A percentile compares a stretch with the other conserved stretches of the same genome.
phyloP scores from a whole-genome alignment of 1,140 invertebrate species.

The Stenopsyche tienmushanensis region DNA sequence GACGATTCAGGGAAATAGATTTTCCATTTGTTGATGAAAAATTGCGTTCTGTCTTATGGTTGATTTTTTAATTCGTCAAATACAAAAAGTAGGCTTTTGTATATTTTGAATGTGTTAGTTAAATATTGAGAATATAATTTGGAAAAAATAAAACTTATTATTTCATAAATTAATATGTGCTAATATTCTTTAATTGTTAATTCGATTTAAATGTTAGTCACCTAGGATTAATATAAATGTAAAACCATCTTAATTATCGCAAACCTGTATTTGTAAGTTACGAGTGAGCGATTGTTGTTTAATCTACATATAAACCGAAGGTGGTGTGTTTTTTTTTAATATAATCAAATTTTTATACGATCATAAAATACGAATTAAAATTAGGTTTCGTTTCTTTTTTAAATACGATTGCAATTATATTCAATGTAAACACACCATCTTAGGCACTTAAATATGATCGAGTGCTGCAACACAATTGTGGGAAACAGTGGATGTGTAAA shows the following conservation, averaged over 20 bases:
- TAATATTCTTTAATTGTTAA: too few relatives aligned
- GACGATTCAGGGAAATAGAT: background rate
- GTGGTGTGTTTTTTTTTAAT: conserved; percentile 26
- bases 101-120: background rate
- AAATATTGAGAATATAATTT: background rate
- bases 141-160: background rate
- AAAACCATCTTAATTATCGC: conserved; percentile 24
- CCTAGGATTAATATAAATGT: background rate
- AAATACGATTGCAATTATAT: too few relatives aligned
- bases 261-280: conserved; percentile 41
- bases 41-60: background rate
- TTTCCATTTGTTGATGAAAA: background rate
- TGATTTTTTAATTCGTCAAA: background rate
- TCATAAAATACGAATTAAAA: background rate
- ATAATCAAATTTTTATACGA: background rate
- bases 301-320: conserved; percentile 18
- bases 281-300: conserved; percentile 34
- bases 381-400: too few relatives aligned
- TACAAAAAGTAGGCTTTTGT: background rate
- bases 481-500: background rate
- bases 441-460: conserved; percentile 31
- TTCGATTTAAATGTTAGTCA: background rate
- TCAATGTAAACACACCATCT: conserved; percentile 24
- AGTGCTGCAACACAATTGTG: conserved; percentile 5
- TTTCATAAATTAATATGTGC: background rate